Evolutionary conservation across 2,888 invertebrate genomes (phyloP).

Genomic region (Alviniconcha strummeri): DNA sequence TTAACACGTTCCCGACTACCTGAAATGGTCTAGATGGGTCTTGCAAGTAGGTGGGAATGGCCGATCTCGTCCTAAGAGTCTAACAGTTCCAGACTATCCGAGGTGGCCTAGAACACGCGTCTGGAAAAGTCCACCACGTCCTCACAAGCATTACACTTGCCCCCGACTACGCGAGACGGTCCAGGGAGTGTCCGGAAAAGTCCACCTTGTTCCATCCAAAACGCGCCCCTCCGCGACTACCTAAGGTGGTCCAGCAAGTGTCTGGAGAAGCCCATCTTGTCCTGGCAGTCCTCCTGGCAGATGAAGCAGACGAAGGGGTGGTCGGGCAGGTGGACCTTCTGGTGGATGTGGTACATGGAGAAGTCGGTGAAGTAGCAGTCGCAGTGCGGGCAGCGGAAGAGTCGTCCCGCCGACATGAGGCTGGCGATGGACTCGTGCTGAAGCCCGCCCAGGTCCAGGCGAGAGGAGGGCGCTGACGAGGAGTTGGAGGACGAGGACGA

Average conservation of each 20-base stretch:
- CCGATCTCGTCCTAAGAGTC: too few relatives aligned
- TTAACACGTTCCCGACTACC: too few relatives aligned
- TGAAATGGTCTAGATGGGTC: too few relatives aligned
- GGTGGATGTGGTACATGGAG: constrained; percentile 65
- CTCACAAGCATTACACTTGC: too few relatives aligned
- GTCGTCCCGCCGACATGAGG: constrained; percentile 55
- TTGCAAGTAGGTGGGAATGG: too few relatives aligned
- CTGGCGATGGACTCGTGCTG: constrained; percentile 46
- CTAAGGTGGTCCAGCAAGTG: constrained; percentile 64
- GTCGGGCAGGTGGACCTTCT: constrained; percentile 60
- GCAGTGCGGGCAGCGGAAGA: constrained; percentile 65
- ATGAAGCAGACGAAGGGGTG: constrained; percentile 61
- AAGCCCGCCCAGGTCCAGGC: constrained; percentile 9
- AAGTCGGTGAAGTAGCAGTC: constrained; percentile 67
- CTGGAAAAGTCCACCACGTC: too few relatives aligned
- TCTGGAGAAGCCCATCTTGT: constrained; percentile 62
- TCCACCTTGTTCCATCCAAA: not conserved
- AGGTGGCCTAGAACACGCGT: too few relatives aligned
- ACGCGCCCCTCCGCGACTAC: constrained; percentile 34
- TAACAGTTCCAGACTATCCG: too few relatives aligned
- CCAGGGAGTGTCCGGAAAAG: too few relatives aligned
- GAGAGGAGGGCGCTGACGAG: constrained; percentile 13
- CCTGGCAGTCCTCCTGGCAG: constrained; percentile 65
- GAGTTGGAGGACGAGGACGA: constrained; percentile 5
- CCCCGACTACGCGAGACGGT: too few relatives aligned